A percentile compares a stretch with the other conserved stretches of the same genome.
Evolutionary conservation across 2,113 vertebrate species (phyloP).

Genomic region (Zapus hudsonius): DNA sequence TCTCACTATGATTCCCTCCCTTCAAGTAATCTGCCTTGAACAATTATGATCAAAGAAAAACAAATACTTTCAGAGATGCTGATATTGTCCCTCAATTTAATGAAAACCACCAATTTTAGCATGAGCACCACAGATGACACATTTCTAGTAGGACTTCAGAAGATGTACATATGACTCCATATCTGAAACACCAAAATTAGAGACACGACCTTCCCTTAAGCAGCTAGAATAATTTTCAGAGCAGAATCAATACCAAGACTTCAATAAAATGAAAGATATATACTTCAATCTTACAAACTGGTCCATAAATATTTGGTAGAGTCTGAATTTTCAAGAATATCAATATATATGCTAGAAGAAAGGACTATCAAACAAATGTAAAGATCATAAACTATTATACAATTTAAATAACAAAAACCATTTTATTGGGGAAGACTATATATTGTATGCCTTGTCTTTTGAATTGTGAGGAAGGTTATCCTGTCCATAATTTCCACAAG

Average conservation of each 20-base stretch:
- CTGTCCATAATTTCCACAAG: neutral
- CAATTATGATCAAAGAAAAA: neutral
- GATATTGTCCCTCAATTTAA: neutral
- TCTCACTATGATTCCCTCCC: neutral
- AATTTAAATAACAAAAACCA: neutral
- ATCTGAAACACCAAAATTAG: neutral
- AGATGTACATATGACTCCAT: neutral
- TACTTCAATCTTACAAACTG: neutral
- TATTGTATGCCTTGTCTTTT: neutral
- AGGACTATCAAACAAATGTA: slow-evolving; percentile 36
- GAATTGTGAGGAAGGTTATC: neutral
- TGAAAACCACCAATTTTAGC: neutral
- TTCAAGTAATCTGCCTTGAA: slow-evolving; percentile 20
- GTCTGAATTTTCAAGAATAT: neutral
- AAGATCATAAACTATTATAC: neutral
- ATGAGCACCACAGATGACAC: neutral
- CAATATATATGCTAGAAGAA: neutral
- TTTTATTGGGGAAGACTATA: neutral
- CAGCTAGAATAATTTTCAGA: slow-evolving; percentile 38
- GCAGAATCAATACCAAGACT: neutral
- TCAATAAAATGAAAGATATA: neutral
- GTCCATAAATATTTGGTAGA: neutral
- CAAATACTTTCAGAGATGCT: neutral
- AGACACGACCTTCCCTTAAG: neutral
- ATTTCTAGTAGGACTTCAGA: neutral